Percentiles rank a stretch among this genome's conserved stretches.
phyloP scores from a whole-genome alignment of 2,113 vertebrate species.

The Gavialis gangeticus region DNA sequence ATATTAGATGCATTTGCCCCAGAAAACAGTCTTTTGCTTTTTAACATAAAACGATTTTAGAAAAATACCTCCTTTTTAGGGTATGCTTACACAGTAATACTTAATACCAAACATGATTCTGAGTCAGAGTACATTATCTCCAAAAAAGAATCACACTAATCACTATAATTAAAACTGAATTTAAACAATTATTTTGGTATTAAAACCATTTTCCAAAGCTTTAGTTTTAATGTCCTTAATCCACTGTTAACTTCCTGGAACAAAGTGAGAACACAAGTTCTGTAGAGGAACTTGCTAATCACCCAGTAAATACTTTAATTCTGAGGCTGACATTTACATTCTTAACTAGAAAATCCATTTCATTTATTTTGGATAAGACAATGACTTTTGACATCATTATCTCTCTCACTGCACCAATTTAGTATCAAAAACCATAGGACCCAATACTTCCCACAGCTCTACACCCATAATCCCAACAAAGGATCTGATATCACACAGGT shows the following conservation, averaged over 20 bases:
- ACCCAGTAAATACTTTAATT: neutral
- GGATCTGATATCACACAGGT: rapidly evolving
- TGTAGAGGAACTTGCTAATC: constrained; percentile 57
- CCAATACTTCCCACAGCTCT: neutral
- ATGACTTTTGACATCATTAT: constrained; percentile 28
- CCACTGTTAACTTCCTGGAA: constrained; percentile 11
- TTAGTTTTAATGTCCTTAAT: constrained; percentile 45
- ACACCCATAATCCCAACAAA: neutral
- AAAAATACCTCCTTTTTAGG: neutral
- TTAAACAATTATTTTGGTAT: constrained; percentile 65
- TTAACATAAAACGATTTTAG: neutral
- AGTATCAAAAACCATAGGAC: neutral
- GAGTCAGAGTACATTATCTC: constrained; percentile 18
- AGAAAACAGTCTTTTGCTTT: neutral
- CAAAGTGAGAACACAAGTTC: constrained; percentile 53
- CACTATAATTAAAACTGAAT: constrained; percentile 43
- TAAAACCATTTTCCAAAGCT: constrained; percentile 49
- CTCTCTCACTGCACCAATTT: rapidly evolving
- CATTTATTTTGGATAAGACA: constrained; percentile 13
- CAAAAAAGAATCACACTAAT: constrained; percentile 56
- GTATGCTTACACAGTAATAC: neutral
- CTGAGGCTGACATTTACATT: constrained; percentile 14
- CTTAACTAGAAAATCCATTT: constrained; percentile 53
- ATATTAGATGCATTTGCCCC: neutral
- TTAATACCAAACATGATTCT: constrained; percentile 6